Evolutionary conservation across 64 coral and sea anemone genomes (phyloP), one percentile per base, ranked within the genome.

Genomic region (Montipora foliosa): DNA sequence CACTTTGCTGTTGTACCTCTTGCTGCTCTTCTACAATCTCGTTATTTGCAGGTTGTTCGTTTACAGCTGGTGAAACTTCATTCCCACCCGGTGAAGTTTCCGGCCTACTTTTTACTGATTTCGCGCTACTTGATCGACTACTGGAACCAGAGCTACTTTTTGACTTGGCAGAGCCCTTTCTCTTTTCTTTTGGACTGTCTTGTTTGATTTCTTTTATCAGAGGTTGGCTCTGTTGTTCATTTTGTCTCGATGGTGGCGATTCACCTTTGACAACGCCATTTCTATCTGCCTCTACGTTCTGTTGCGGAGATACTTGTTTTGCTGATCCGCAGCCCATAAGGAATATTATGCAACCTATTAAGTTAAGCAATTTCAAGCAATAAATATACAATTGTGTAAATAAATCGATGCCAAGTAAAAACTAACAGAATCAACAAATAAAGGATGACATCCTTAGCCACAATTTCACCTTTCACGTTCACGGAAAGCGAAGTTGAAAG

Each of bases 81-180:
- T 64, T 64, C 25, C 72, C 87, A 5, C 71, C 72, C 1, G 87
- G 87, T n/a, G 71, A 70, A 9, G 71, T 89, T 89, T 88, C 59
- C 13, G 71, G 53, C 7, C 67, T 47, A 11, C 67, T 77, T 84
- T 61, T 76, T 82, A 90, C 90, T 16, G 93, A 95, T 8, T 71
- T 16, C 1, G 91, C 84, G 52, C 91, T 93, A 69, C 76, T 68
- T 55, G 91, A 93, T 44, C 91, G 71, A 45, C 76, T 87, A 3
- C 21, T 53, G 3, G 88, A 90, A 58, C 89, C 85, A 2, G 87
- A 77, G 13, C 81, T 87, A 48, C 77, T 82, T 6, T 50, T 86
- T 11, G 82, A 86, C 10, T 86, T 86, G 1, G 82, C 66, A 9
- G 82, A 86, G 16, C 71, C 82, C 13, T 67, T 86, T 6, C 82